A percentile compares a stretch with the other conserved stretches of the same genome.
Conservation (phyloP, 2,888 invertebrate species). For the Campopleginae sp. region DNA sequence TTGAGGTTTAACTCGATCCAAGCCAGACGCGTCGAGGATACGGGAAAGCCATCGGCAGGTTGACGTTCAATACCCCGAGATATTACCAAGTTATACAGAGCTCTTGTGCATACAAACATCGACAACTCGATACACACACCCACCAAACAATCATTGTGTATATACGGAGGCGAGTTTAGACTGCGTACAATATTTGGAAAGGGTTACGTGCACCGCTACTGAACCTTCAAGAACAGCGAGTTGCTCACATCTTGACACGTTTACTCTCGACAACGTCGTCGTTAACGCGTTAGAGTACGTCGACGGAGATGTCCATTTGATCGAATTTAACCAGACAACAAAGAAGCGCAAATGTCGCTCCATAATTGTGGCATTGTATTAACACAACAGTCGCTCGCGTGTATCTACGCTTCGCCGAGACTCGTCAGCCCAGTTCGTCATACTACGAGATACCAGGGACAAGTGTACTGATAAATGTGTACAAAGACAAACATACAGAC, state of each 20-base stretch:
- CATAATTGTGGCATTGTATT: constrained; percentile 74
- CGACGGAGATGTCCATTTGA: constrained; percentile 67
- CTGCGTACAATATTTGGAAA: constrained; percentile 12
- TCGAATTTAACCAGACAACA: constrained; percentile 75
- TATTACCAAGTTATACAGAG: neutral
- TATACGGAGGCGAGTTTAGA: constrained; percentile 5
- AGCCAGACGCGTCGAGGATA: constrained; percentile 49
- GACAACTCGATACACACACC: neutral
- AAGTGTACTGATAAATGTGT: constrained; percentile 30
- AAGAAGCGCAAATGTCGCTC: constrained; percentile 70
- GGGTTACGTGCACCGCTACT: neutral
- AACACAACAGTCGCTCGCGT: constrained; percentile 72
- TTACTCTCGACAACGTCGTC: constrained; percentile 45
- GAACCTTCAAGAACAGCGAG: constrained; percentile 17
- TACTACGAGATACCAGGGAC: constrained; percentile 1
- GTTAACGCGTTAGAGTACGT: constrained; percentile 25
- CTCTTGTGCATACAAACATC: constrained; percentile 3
- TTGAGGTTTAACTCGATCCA: constrained; percentile 67
- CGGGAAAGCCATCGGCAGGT: constrained; percentile 53
- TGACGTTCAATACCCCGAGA: constrained; percentile 32
- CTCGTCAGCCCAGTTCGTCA: constrained; percentile 9
- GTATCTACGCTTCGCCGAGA: constrained; percentile 72
- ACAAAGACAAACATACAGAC: neutral
- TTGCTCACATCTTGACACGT: constrained; percentile 64
- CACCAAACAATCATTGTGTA: neutral